These are phyloP conservation scores for Dipus sagitta DNA, from an alignment of 2,797 vertebrate species.

Conservation along the genomic window DNA sequence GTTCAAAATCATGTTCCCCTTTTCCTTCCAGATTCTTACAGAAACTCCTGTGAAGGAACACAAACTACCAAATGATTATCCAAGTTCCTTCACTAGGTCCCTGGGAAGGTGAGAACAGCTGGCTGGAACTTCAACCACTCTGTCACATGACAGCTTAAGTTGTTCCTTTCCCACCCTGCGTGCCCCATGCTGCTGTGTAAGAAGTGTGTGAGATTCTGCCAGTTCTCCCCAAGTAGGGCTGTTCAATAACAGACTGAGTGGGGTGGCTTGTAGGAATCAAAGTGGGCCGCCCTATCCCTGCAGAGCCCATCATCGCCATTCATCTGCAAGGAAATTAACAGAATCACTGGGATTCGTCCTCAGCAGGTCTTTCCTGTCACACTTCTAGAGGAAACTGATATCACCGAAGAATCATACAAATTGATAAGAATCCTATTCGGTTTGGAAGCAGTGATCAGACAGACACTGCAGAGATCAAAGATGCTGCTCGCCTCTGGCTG, in stretches of 20 bases:
- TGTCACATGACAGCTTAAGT: not conserved
- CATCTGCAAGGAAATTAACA: not conserved
- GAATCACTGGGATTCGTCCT: not conserved
- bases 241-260: not conserved
- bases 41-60: not conserved
- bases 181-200: not conserved
- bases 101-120: not conserved
- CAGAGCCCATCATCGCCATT: not conserved
- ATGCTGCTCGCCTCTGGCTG: not conserved
- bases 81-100: not conserved
- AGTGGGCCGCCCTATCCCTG: fast-evolving
- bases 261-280: not conserved
- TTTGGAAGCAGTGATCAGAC: not conserved
- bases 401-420: not conserved
- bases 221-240: not conserved
- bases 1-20: not conserved
- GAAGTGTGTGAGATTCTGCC: not conserved
- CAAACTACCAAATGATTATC: not conserved
- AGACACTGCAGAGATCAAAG: not conserved
- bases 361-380: not conserved
- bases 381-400: not conserved
- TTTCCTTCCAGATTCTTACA: not conserved
- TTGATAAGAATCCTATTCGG: not conserved
- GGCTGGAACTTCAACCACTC: not conserved
- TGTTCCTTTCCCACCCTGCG: too few species aligned